Base-by-base conservation (phyloP, 1,140 invertebrate species). In the Macrosteles quadrilineatus region DNA sequence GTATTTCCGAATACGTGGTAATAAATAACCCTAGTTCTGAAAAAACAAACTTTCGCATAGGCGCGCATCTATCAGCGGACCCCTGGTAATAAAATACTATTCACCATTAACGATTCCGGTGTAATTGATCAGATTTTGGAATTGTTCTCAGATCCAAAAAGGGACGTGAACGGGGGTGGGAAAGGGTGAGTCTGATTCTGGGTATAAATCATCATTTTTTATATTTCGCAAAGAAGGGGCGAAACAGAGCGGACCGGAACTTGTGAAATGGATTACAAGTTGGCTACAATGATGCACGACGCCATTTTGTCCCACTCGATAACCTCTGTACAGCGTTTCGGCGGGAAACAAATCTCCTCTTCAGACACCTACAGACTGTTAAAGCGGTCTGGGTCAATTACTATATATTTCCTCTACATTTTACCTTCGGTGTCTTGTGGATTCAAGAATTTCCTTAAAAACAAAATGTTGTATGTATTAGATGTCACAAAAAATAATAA, bases 21-120 rank as follows among this genome's bases (percentile, higher is more conserved):
- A 59, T 59, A 59, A 59, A 59, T 59, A 59, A 59, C 55, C 23
- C 23, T 30, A 59, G 55, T 59, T 59, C 27, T 59, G 55, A 59
- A 59, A 59, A 59, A 59, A 59, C 55, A 14, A 59, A 59, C 55
- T 59, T 59, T 59, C 55, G 55, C 55, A 59, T 59, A 59, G 27
- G 14, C 55, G 55, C 32, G 31, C 63, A 45, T 66, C 45, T 43
- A 66, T 66, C 63, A 43, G 11, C 9, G 23, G 3, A 14, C 62
- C 63, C 63, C 63, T 36, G 36, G 63, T 66, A 66, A 66, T 66
- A 66, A 66, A 66, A 66, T 66, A 66, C 63, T 27, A 66, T 66
- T 66, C 32, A 66, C 32, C 31, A 66, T 66, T 43, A 43, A 19
- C 12, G 63, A 66, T 30, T 43, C 40, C 32, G 31, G 32, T 43